Percentiles rank a stretch among this genome's conserved stretches.
These are phyloP conservation scores for Amphimedon queenslandica DNA, from an alignment of 37 sponge, comb jelly and placozoan species.

Conservation along the genomic window DNA sequence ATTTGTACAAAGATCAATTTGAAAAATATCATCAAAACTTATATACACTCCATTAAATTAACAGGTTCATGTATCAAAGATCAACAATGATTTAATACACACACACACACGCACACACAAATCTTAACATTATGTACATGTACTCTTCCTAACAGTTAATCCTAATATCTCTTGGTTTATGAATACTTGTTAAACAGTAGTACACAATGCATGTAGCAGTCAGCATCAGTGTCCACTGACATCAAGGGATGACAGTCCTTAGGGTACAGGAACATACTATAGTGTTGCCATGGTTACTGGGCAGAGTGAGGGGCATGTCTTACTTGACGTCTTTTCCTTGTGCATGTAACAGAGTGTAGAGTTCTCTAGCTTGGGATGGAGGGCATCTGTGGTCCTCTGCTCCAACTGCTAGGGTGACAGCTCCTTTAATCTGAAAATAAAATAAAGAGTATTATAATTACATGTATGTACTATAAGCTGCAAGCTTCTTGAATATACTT, in stretches of 20 bases:
- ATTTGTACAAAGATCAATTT: too few species aligned
- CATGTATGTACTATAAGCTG: too few species aligned
- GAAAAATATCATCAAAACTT: too few species aligned
- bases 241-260: slow-evolving; percentile 72
- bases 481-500: too few species aligned
- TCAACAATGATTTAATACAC: too few species aligned
- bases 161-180: too few species aligned
- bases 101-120: too few species aligned
- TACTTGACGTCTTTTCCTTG: slow-evolving; percentile 52
- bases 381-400: slow-evolving; percentile 56
- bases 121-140: too few species aligned
- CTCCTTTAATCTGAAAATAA: slow-evolving; percentile 41
- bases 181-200: slow-evolving; percentile 58
- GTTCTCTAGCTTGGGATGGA: slow-evolving; percentile 43
- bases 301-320: background rate
- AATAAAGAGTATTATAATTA: too few species aligned
- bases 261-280: slow-evolving; percentile 72
- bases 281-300: background rate
- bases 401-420: slow-evolving; percentile 53
- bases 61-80: too few species aligned
- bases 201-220: slow-evolving; percentile 70
- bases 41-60: too few species aligned
- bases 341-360: slow-evolving; percentile 63
- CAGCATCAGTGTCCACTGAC: slow-evolving; percentile 64
- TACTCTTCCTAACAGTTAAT: too few species aligned